These are phyloP conservation scores for Pantherophis vulpinus DNA, from an alignment of 2,797 vertebrate genomes.

Conservation along the genomic window DNA sequence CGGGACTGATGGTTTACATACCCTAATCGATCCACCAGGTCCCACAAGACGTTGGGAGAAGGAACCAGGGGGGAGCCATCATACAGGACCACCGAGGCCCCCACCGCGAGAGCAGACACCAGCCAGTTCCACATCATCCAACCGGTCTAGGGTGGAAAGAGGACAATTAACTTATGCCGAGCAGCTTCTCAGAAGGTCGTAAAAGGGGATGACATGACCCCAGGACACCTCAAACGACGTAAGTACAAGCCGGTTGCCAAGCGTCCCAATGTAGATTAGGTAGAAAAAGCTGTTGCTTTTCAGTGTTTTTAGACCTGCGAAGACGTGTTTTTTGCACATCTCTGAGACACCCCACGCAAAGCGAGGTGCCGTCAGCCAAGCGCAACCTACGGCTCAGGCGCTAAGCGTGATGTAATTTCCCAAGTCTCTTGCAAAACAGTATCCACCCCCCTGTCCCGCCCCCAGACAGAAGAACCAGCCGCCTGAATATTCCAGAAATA, in stretches of 20 bases:
- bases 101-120: conserved; percentile 85
- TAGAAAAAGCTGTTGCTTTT: neutral
- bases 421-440: neutral
- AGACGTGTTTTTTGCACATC: neutral
- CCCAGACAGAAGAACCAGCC: neutral
- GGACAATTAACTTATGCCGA: neutral
- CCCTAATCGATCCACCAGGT: conserved; percentile 92
- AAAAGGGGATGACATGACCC: neutral
- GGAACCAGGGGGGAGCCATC: conserved; percentile 95
- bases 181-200: neutral
- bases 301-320: neutral
- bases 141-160: conserved; percentile 76
- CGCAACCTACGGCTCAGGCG: neutral
- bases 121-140: conserved; percentile 99
- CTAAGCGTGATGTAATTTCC: neutral
- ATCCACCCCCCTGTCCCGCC: fast-evolving
- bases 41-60: conserved; percentile 87
- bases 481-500: neutral
- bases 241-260: neutral
- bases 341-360: neutral
- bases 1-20: conserved; percentile 57
- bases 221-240: neutral
- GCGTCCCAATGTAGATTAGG: neutral
- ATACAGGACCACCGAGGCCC: conserved; percentile 89
- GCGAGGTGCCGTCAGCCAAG: no score